phyloP scores from a whole-genome alignment of 1,140 invertebrate genomes.

The Pissodes strobi region DNA sequence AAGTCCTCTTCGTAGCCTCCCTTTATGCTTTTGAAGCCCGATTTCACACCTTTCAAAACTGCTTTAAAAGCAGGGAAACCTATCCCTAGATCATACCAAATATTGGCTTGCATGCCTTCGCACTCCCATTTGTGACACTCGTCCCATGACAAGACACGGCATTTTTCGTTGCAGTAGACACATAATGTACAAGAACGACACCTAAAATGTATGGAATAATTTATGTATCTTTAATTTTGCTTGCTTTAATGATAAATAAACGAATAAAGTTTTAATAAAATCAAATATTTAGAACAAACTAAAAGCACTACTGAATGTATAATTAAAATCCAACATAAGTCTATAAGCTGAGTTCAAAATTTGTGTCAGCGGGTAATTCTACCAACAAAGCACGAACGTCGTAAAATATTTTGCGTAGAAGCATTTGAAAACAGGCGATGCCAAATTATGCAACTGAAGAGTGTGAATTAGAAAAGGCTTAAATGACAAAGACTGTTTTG shows the following conservation, averaged over 20 bases:
- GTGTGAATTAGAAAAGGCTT: too few species aligned
- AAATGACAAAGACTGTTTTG: too few species aligned
- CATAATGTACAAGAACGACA: slow-evolving; percentile 67
- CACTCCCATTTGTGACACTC: slow-evolving; percentile 79
- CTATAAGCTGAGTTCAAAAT: too few species aligned
- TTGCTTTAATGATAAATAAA: too few species aligned
- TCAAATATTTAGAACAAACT: background rate
- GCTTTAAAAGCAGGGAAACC: slow-evolving; percentile 75
- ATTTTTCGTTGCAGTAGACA: slow-evolving; percentile 69
- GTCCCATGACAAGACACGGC: slow-evolving; percentile 63
- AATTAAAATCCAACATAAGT: too few species aligned
- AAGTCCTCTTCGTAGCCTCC: slow-evolving; percentile 55
- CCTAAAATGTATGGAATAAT: slow-evolving; percentile 53
- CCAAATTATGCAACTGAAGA: too few species aligned
- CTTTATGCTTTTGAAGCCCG: slow-evolving; percentile 51
- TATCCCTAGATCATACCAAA: slow-evolving; percentile 73
- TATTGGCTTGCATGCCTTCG: slow-evolving; percentile 62
- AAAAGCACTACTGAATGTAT: too few species aligned
- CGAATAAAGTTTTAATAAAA: background rate
- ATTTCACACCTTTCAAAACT: slow-evolving; percentile 58
- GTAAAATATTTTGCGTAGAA: too few species aligned
- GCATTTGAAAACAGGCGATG: too few species aligned
- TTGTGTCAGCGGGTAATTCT: too few species aligned
- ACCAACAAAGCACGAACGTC: too few species aligned
- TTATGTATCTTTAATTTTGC: background rate